phyloP scores from a whole-genome alignment of 2,113 vertebrate genomes.

The Percopsis transmontana region DNA sequence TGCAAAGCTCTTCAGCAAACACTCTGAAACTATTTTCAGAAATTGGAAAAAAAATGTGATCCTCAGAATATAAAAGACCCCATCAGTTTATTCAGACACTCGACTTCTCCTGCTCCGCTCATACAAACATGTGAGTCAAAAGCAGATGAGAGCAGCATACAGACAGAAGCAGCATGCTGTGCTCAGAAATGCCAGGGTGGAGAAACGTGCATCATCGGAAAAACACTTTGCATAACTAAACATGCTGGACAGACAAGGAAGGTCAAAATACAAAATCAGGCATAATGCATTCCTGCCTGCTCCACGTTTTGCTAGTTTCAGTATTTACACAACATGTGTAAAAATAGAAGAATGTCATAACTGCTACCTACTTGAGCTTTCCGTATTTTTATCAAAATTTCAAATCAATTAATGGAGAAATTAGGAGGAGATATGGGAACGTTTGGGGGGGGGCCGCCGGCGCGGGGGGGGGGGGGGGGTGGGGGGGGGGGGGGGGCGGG shows the following conservation, averaged over 20 bases:
- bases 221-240: constrained; percentile 71
- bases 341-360: constrained; percentile 19
- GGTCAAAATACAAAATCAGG: constrained; percentile 42
- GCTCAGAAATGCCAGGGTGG: constrained; percentile 65
- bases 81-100: constrained; percentile 73
- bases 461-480: too few species aligned
- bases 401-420: constrained; percentile 28
- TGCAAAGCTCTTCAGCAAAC: constrained; percentile 50
- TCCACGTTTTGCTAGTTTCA: too few species aligned
- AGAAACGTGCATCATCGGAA: constrained; percentile 74
- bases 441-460: too few species aligned
- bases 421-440: too few species aligned
- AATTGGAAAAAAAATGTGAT: constrained; percentile 35
- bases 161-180: constrained; percentile 67
- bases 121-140: constrained; percentile 70
- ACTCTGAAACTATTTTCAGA: constrained; percentile 50
- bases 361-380: constrained; percentile 12
- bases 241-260: constrained; percentile 41
- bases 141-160: constrained; percentile 70
- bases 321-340: too few species aligned
- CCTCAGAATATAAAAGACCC: constrained; percentile 65
- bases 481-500: too few species aligned
- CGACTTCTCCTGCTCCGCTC: constrained; percentile 61
- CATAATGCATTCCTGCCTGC: too few species aligned
- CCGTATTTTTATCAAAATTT: too few species aligned